Percentiles rank a stretch among this genome's conserved stretches.
Evolutionary conservation across 2,797 vertebrate species (phyloP).

Genomic region (Phoeniculus purpureus): DNA sequence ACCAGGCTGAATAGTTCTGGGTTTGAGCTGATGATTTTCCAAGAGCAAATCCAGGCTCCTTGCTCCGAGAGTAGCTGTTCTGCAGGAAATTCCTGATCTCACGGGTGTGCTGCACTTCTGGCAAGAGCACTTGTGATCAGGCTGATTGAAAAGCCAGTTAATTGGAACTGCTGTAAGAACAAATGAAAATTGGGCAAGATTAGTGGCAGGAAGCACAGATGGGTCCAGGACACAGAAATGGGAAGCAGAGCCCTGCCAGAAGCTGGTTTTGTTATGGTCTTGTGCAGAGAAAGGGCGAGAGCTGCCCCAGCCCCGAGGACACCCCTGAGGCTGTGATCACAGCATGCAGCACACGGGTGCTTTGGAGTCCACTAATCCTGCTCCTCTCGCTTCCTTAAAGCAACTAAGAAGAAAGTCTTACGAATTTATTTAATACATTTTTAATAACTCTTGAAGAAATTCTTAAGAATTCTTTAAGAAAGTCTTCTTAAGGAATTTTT

Average conservation of each 20-base stretch:
- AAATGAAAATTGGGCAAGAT: not conserved
- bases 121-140: not conserved
- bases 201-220: not conserved
- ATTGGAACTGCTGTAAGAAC: constrained; percentile 35
- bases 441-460: no score
- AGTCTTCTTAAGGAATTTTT: not conserved
- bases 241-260: constrained; percentile 38
- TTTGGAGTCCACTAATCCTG: not conserved
- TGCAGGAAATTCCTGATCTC: constrained; percentile 66
- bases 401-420: no score
- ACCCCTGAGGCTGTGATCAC: not conserved
- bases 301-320: not conserved
- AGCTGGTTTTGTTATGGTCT: constrained; percentile 48
- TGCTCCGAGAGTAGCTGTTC: constrained; percentile 3
- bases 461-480: no score
- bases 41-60: constrained; percentile 15
- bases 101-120: not conserved
- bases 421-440: no score
- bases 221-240: constrained; percentile 10
- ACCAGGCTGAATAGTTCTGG: not conserved
- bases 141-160: constrained; percentile 52
- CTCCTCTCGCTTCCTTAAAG: not conserved
- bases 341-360: not conserved
- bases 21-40: constrained; percentile 49
- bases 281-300: not conserved